phyloP scores from a whole-genome alignment of 2,797 vertebrate genomes.

The Oophaga sylvatica region DNA sequence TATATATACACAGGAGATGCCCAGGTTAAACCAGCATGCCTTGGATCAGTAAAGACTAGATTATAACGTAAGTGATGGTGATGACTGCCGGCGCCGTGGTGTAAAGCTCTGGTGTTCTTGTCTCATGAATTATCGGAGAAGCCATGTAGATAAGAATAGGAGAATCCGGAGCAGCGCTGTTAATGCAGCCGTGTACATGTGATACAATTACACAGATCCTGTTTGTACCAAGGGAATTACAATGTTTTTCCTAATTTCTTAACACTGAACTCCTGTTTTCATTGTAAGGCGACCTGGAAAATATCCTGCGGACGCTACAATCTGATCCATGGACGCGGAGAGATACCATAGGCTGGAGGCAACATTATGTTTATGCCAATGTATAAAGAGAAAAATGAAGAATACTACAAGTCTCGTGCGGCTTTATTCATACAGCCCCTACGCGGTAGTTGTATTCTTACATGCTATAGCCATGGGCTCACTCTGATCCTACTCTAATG shows the following conservation, averaged over 20 bases:
- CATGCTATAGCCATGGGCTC: neutral
- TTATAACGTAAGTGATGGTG: too few relatives aligned
- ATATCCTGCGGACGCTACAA: neutral
- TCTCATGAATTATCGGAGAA: neutral
- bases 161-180: neutral
- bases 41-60: neutral
- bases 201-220: neutral
- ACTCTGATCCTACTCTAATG: neutral
- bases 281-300: neutral
- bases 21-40: neutral
- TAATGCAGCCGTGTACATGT: constrained; percentile 29
- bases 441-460: neutral
- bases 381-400: neutral
- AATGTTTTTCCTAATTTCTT: neutral
- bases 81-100: too few relatives aligned
- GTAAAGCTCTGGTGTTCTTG: too few relatives aligned
- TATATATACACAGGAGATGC: neutral
- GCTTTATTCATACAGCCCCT: neutral
- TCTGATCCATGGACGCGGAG: neutral
- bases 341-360: neutral
- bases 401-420: neutral
- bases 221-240: neutral
- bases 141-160: constrained; percentile 6
- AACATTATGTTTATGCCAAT: neutral
- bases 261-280: neutral